Conservation (phyloP, 2,113 vertebrate genomes). For the Nasalis larvatus region DNA sequence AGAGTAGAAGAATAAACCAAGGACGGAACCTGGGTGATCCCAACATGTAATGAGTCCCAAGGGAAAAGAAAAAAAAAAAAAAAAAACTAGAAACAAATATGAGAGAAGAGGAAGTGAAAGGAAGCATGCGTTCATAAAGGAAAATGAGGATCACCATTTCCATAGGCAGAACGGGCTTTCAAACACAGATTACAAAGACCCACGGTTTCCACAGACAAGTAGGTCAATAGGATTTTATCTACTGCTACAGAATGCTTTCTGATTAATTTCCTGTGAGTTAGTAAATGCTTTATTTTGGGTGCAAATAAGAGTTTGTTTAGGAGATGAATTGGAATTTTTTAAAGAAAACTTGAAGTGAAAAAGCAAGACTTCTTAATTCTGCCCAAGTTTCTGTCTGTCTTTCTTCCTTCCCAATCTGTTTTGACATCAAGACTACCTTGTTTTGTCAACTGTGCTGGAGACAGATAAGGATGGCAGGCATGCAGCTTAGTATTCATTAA, state of each 20-base stretch:
- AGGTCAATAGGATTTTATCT: conserved; percentile 28
- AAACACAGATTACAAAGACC: background rate
- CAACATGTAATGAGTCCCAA: background rate
- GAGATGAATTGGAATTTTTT: conserved; percentile 26
- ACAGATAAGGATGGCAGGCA: conserved; percentile 63
- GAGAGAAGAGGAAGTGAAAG: background rate
- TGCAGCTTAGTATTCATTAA: conserved; percentile 54
- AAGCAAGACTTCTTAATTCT: conserved; percentile 36
- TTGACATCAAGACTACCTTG: conserved; percentile 75
- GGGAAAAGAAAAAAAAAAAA: background rate
- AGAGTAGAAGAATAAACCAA: background rate
- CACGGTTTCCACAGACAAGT: conserved; percentile 19
- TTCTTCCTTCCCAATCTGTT: conserved; percentile 67
- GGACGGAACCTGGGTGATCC: background rate
- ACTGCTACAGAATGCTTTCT: conserved; percentile 48
- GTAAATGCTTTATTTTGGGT: conserved; percentile 24
- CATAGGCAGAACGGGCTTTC: background rate
- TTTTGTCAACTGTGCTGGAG: conserved; percentile 74
- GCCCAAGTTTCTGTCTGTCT: conserved; percentile 48
- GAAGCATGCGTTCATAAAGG: background rate
- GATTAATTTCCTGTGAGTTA: conserved; percentile 52
- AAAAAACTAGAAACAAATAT: background rate
- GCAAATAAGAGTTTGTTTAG: conserved; percentile 8
- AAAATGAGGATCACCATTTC: background rate
- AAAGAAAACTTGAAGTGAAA: conserved; percentile 14